phyloP scores from a whole-genome alignment of 2,113 vertebrate species.

The Panthera tigris region DNA sequence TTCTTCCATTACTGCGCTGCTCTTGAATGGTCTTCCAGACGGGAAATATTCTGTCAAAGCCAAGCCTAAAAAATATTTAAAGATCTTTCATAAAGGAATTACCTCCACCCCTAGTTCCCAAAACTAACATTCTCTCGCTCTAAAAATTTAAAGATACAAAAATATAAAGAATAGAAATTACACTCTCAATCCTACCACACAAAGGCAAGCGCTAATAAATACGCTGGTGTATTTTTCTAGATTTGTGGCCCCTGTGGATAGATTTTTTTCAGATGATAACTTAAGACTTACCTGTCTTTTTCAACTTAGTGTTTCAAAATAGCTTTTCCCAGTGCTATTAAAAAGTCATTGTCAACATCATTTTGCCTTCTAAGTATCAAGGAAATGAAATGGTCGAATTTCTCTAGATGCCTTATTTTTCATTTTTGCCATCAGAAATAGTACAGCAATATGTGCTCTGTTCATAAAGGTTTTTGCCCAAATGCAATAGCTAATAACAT shows the following conservation, averaged over 20 bases:
- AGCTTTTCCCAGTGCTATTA: neutral
- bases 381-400: neutral
- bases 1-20: neutral
- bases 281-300: neutral
- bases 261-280: neutral
- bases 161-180: neutral
- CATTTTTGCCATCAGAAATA: neutral
- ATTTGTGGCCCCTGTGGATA: no score
- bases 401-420: neutral
- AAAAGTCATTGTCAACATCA: neutral
- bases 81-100: neutral
- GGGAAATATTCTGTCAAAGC: neutral
- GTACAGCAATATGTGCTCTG: neutral
- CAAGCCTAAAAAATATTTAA: neutral
- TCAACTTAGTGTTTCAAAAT: neutral
- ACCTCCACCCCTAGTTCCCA: neutral
- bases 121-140: neutral
- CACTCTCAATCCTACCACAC: rapidly evolving
- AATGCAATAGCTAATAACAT: neutral
- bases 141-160: neutral
- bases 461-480: neutral
- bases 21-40: neutral
- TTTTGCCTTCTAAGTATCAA: neutral
- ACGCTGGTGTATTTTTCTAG: neutral
- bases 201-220: neutral